phyloP scores from a whole-genome alignment of 1,140 invertebrate genomes.

The Nasonia longicornis region DNA sequence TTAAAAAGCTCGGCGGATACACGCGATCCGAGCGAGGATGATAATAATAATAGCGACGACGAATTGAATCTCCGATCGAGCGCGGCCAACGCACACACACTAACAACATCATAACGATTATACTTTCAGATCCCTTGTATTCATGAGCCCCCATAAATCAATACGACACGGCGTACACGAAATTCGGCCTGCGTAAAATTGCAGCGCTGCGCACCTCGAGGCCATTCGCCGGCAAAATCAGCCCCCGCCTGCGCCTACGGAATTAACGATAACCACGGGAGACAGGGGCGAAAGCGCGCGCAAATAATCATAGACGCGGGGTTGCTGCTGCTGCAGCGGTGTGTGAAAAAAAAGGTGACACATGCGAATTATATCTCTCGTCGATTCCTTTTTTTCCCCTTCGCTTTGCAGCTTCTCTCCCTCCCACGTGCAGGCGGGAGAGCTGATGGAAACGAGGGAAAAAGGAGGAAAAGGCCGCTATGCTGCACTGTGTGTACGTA shows the following conservation, averaged over 20 bases:
- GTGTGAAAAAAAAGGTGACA: slow-evolving; percentile 38
- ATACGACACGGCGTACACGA: not conserved
- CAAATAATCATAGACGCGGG: not conserved
- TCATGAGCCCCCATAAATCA: not conserved
- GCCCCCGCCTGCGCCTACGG: too few species aligned
- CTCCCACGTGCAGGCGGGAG: not conserved
- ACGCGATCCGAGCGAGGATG: too few species aligned
- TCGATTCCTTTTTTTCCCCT: not conserved
- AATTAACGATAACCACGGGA: not conserved
- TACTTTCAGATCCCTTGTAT: not conserved
- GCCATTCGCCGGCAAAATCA: not conserved
- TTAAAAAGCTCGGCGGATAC: too few species aligned
- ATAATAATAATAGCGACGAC: not conserved
- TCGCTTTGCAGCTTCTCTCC: not conserved
- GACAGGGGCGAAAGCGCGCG: not conserved
- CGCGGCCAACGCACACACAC: not conserved
- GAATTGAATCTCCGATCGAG: not conserved
- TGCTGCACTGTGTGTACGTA: too few species aligned
- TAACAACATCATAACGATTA: not conserved
- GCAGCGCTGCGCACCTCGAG: not conserved
- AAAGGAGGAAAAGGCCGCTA: slow-evolving; percentile 17
- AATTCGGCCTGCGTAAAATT: not conserved
- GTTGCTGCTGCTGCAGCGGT: not conserved
- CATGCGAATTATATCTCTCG: slow-evolving; percentile 33
- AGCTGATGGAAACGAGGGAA: slow-evolving; percentile 25